Evolutionary conservation across 2,888 invertebrate genomes (phyloP), one percentile per base, ranked within the genome.

Genomic region (Ophion ventricosus): DNA sequence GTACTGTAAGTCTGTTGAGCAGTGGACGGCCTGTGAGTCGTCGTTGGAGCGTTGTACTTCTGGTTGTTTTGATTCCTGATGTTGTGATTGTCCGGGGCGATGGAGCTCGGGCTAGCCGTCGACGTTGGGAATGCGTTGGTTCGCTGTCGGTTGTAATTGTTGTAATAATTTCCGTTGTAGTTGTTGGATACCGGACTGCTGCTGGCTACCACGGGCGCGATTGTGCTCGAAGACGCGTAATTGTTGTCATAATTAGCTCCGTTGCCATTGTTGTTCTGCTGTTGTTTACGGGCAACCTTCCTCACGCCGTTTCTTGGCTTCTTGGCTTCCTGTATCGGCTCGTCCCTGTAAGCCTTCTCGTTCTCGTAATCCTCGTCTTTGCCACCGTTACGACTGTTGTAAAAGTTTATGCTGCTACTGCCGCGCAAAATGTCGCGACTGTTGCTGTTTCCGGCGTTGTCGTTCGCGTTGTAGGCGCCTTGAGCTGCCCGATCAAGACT

Each of bases 321-420:
- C 69, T 89, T 92, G 1, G 87, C 87, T 2, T 91, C 90, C 1
- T 94, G 93, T 77, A 93, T 93, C 0, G 93, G 87, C n/a, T 95
- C 94, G 25, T 94, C 94, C 75, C 94, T 94, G 87, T 94, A 94
- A 29, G 94, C 83, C 82, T 95, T 95, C 8, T 94, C 93, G 17
- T 92, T 94, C 17, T 94, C 93, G 11, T 94, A 92, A 66, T 94
- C 93, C 61, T 94, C 94, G 85, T 94, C 94, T 63, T 94, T 94
- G 80, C 92, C 94, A 80, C 90, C 93, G 80, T 92, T 91, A 35
- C 84, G 87, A 93, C 88, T 94, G 93, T 90, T 92, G 85, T 91
- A 91, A 40, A 88, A 90, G 66, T 88, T 90, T 66, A 91, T 86
- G 93, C 94, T 88, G 83, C 90, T 90, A 85, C 90, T 90, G 11